phyloP scores from a whole-genome alignment of 2,113 vertebrate genomes.

The Carassius auratus region DNA sequence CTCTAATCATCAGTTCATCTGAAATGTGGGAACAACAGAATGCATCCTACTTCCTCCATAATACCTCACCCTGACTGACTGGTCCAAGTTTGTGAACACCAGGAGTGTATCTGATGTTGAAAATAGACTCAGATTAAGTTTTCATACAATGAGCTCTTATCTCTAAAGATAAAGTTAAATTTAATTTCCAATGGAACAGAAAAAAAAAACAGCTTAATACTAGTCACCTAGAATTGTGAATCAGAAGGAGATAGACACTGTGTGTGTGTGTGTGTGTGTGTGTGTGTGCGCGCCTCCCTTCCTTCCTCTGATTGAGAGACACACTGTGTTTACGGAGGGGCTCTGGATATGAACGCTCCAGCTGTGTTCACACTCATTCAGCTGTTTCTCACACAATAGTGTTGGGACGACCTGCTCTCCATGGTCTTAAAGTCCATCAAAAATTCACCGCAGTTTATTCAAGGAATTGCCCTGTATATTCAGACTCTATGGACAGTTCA shows the following conservation, averaged over 20 bases:
- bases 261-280: not conserved
- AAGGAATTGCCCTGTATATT: not conserved
- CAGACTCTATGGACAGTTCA: not conserved
- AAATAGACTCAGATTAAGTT: not conserved
- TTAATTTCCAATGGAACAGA: not conserved
- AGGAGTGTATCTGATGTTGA: not conserved
- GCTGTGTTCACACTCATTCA: constrained; percentile 31
- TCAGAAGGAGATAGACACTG: not conserved
- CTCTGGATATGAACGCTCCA: constrained; percentile 30
- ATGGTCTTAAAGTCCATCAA: constrained; percentile 3
- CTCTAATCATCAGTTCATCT: not conserved
- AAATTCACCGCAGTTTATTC: not conserved
- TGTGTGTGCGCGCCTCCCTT: constrained; percentile 38
- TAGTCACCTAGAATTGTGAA: not conserved
- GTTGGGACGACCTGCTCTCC: not conserved
- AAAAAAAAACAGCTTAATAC: not conserved
- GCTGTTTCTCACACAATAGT: constrained; percentile 34
- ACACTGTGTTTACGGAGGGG: constrained; percentile 1
- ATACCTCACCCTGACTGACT: not conserved
- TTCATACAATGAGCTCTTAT: constrained; percentile 1
- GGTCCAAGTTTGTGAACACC: not conserved
- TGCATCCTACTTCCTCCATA: not conserved
- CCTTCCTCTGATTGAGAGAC: constrained; percentile 50
- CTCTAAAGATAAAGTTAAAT: not conserved
- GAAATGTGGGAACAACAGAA: not conserved